phyloP scores from a whole-genome alignment of 2,113 vertebrate genomes.

The Coreoperca whiteheadi region DNA sequence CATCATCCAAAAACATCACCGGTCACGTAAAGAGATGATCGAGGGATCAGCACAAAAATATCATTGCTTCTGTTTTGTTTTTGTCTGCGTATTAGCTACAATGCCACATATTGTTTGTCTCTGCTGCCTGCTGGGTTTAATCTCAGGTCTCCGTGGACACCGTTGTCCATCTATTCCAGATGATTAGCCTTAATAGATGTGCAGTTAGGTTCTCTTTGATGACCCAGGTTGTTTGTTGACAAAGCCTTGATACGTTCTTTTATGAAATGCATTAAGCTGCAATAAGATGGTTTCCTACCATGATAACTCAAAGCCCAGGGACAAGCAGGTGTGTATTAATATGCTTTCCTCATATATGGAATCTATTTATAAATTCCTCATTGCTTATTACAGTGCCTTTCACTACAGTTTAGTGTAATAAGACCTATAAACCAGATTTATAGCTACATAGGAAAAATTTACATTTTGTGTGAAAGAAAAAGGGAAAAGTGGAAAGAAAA shows the following conservation, averaged over 20 bases:
- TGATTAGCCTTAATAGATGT: constrained; percentile 67
- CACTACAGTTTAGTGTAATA: neutral
- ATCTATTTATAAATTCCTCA: neutral
- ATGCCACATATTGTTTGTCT: constrained; percentile 41
- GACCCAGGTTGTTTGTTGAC: constrained; percentile 59
- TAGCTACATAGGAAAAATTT: neutral
- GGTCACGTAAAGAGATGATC: constrained; percentile 45
- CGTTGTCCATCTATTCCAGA: constrained; percentile 50
- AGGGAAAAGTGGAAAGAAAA: neutral
- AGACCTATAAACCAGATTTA: constrained; percentile 19
- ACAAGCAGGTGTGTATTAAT: constrained; percentile 12
- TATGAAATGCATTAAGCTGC: constrained; percentile 46
- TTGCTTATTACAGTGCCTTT: neutral
- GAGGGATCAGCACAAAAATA: constrained; percentile 29
- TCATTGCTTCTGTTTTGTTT: constrained; percentile 42
- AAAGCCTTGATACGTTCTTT: constrained; percentile 32
- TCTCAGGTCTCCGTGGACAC: constrained; percentile 43
- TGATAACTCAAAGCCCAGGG: constrained; percentile 14
- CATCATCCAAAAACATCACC: constrained; percentile 33
- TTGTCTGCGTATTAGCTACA: constrained; percentile 37
- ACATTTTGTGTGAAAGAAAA: neutral
- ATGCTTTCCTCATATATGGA: constrained; percentile 6
- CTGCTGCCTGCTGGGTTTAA: constrained; percentile 61
- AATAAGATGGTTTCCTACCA: constrained; percentile 26
- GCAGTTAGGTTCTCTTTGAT: constrained; percentile 49